Percentiles rank a stretch among this genome's conserved stretches.
Conservation (phyloP, 2,113 vertebrate species). For the Damaliscus lunatus region DNA sequence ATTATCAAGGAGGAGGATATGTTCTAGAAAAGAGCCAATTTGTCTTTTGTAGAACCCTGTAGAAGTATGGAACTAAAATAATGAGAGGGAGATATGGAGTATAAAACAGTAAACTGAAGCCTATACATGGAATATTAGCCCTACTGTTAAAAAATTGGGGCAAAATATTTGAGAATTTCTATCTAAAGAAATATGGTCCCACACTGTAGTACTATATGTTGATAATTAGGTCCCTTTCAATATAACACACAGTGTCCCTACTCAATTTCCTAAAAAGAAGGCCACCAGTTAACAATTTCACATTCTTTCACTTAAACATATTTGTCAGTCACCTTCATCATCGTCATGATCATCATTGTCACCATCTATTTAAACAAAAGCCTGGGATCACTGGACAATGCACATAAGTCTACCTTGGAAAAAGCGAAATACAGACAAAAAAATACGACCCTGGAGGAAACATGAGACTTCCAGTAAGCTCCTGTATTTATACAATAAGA, state of each 20-base stretch:
- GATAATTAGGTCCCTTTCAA: neutral
- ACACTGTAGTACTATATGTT: neutral
- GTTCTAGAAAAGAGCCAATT: neutral
- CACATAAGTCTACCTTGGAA: neutral
- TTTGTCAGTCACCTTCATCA: neutral
- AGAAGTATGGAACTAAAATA: neutral
- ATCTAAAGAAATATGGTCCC: neutral
- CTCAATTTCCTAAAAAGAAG: neutral
- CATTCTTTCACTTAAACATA: neutral
- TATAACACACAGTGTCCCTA: neutral
- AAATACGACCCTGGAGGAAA: neutral
- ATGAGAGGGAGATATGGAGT: neutral
- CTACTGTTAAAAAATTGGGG: neutral
- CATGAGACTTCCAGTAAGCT: neutral
- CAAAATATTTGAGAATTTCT: neutral
- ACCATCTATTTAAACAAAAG: neutral
- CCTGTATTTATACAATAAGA: neutral
- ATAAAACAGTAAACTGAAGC: neutral
- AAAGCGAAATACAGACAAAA: neutral
- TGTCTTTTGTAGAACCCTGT: neutral
- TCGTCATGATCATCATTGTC: neutral
- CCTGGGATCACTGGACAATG: neutral
- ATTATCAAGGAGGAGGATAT: neutral
- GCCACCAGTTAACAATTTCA: neutral
- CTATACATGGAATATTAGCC: neutral